Base-by-base conservation (phyloP, 2,113 vertebrate genomes). In the Dasyornis broadbenti region DNA sequence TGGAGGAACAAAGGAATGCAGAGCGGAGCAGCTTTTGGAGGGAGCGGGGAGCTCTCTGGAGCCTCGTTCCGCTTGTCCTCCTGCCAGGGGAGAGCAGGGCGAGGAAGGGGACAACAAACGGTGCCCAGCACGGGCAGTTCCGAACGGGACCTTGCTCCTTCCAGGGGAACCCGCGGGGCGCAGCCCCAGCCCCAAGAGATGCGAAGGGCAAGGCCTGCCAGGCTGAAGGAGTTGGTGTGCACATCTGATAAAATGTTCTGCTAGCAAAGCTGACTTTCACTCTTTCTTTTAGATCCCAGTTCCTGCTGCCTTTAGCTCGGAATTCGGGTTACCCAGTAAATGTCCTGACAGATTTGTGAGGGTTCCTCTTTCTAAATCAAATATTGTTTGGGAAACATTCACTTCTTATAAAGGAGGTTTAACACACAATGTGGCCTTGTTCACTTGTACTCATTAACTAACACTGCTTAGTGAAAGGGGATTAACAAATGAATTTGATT, bases 1-100 rank as follows among this genome's bases (percentile, higher is more conserved):
- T 42, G 71, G 65, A 39, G 80, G 91, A 92, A 89, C 71, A 93
- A 93, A 96, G 90, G 56, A 39, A 79, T 24, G 70, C 53, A 59
- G 16, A 78, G 79, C 33, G 47, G 95, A 86, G 89, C 84, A 96
- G 95, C 60, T 89, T 50, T 77, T 57, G 81, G 87, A 86, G 86
- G 80, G 77, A 83, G 13, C 60, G 42, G 72, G 63, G 56, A 66
- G 68, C 42, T 81, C 88, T 90, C 89, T 80, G 90, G 68, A 90
- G 75, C 68, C 56, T 94, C 50, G 19, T 77, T 85, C 4, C 0
- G 2, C 80, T 78, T 54, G 24, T 83, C 76, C 76, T 76, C 49
- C 37, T 77, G 72, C 22, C 27, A 81, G 64, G 54, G 49, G 30
- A 79, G 49, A 86, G 53, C 54, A 45, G 22, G n/a, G n/a, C n/a